These are phyloP conservation scores for Pseudomyrmex flavicornis DNA, from an alignment of 1,140 invertebrate species.

Conservation along the genomic window DNA sequence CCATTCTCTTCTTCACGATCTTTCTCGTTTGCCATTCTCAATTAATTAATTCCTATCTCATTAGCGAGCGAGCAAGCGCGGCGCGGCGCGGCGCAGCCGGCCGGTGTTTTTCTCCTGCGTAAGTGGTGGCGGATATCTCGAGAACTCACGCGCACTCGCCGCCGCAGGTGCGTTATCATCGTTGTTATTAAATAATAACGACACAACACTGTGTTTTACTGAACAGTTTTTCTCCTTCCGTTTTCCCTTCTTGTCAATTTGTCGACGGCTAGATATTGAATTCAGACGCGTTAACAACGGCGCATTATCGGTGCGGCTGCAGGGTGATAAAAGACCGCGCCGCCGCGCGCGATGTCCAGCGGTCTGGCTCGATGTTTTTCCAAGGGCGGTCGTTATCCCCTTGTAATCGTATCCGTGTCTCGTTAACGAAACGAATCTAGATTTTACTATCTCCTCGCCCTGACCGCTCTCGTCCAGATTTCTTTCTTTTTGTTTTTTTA, in stretches of 20 bases:
- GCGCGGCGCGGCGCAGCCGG: conserved; percentile 63
- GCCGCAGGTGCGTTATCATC: conserved; percentile 22
- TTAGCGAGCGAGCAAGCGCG: conserved; percentile 69
- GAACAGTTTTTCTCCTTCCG: conserved; percentile 51
- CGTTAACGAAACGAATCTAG: conserved; percentile 42
- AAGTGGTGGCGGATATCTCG: conserved; percentile 45
- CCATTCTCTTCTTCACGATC: background rate
- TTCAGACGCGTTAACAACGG: conserved; percentile 54
- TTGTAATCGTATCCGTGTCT: conserved; percentile 44
- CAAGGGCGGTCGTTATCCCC: conserved; percentile 59
- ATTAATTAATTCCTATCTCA: conserved; percentile 83
- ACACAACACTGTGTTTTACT: conserved; percentile 53
- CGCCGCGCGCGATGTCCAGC: conserved; percentile 27
- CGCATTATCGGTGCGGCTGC: conserved; percentile 47
- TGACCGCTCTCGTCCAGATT: background rate
- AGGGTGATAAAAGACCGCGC: conserved; percentile 53
- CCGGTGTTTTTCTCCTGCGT: conserved; percentile 70
- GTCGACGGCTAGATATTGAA: conserved; percentile 44
- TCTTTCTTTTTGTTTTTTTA: background rate
- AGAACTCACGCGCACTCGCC: conserved; percentile 13
- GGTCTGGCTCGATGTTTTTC: conserved; percentile 45
- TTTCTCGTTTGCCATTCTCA: conserved; percentile 36
- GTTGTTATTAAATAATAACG: conserved; percentile 66
- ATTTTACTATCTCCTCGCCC: conserved; percentile 48
- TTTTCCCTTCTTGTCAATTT: conserved; percentile 45